phyloP scores from a whole-genome alignment of 2,113 vertebrate species.

The Pimephales promelas region DNA sequence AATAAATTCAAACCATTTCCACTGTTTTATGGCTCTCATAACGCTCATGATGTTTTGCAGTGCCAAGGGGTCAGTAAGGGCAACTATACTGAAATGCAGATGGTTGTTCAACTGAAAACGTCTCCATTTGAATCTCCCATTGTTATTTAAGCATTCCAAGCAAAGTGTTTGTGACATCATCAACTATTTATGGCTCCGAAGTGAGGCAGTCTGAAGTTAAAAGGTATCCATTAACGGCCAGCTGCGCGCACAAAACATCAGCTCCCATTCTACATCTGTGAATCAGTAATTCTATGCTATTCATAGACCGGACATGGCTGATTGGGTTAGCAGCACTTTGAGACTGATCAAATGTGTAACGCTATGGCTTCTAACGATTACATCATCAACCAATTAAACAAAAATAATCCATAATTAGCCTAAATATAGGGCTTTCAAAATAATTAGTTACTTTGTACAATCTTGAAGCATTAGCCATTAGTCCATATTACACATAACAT shows the following conservation, averaged over 20 bases:
- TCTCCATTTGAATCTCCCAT: slow-evolving; percentile 46
- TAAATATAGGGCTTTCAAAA: not conserved
- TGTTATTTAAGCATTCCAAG: slow-evolving; percentile 60
- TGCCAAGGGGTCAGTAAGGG: not conserved
- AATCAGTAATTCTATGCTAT: slow-evolving; percentile 47
- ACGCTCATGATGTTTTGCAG: slow-evolving; percentile 11
- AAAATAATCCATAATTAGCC: not conserved
- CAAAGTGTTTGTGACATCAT: slow-evolving; percentile 69
- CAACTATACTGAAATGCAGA: not conserved
- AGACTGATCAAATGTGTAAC: slow-evolving; percentile 20
- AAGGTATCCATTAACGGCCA: slow-evolving; percentile 70
- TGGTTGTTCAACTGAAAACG: not conserved
- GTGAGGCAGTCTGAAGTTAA: slow-evolving; percentile 69
- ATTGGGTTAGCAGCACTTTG: slow-evolving; percentile 29
- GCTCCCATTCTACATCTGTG: slow-evolving; percentile 31
- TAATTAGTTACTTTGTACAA: not conserved
- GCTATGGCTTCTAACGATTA: not conserved
- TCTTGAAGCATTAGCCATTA: not conserved
- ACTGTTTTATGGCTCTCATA: not conserved
- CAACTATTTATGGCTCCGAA: slow-evolving; percentile 70
- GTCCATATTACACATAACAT: not conserved
- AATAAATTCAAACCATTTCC: not conserved
- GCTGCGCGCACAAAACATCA: slow-evolving; percentile 62
- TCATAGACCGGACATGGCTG: slow-evolving; percentile 42
- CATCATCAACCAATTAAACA: not conserved